Percentiles rank a stretch among this genome's conserved stretches.
phyloP scores from a whole-genome alignment of 2,888 invertebrate species.

The Lasioglossum oenotherae region DNA sequence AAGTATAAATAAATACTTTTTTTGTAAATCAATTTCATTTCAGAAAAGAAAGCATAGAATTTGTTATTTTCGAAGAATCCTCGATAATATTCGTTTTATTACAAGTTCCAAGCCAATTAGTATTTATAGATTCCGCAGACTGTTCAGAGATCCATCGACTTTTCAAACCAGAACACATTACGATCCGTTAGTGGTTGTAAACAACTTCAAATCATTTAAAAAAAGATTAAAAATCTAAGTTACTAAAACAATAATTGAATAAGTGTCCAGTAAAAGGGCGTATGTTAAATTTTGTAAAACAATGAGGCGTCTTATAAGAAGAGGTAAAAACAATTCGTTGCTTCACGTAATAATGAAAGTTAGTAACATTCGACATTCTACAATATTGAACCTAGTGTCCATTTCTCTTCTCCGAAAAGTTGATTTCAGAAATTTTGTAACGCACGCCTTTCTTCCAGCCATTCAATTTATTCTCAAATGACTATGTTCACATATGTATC shows the following conservation, averaged over 20 bases:
- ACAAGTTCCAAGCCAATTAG: background rate
- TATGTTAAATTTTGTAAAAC: background rate
- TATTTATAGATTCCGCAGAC: background rate
- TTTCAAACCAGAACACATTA: background rate
- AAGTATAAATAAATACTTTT: background rate
- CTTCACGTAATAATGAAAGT: background rate
- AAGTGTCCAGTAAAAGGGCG: background rate
- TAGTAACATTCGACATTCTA: background rate
- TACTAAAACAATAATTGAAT: background rate
- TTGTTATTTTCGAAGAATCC: background rate
- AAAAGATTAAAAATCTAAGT: background rate
- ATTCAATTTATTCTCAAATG: background rate
- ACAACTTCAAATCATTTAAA: background rate
- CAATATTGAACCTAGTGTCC: background rate
- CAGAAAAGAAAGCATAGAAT: background rate
- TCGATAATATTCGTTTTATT: background rate
- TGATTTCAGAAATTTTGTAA: background rate
- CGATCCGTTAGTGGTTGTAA: background rate
- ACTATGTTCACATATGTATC: background rate
- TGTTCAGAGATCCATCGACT: conserved; percentile 15
- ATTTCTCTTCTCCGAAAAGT: background rate
- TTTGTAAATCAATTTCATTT: background rate
- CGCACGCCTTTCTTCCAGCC: background rate
- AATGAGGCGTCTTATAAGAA: background rate
- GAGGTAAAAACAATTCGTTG: background rate